Conservation (phyloP, 2,797 vertebrate species). For the Tiaroga cobitis region DNA sequence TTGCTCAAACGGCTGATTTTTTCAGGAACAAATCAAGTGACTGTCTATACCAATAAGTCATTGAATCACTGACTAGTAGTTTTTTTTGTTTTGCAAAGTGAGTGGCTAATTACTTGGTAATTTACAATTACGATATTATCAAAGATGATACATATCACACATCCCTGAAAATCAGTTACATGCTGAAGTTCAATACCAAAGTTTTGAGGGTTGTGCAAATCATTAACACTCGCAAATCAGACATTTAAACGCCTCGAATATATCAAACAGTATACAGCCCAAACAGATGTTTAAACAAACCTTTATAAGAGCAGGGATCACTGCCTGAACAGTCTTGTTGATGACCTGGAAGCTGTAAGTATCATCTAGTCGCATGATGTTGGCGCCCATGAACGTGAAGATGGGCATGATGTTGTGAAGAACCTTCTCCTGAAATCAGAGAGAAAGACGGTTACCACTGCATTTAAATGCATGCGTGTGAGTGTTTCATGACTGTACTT, state of each 20-base stretch:
- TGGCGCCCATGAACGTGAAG: slow-evolving; percentile 98
- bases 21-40: too few relatives aligned
- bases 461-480: accelerated
- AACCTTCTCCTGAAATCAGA: slow-evolving; percentile 89
- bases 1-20: too few relatives aligned
- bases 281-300: slow-evolving; percentile 68
- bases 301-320: slow-evolving; percentile 93
- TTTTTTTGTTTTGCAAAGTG: neutral
- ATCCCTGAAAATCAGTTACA: neutral
- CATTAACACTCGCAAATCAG: neutral
- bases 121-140: too few relatives aligned
- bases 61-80: neutral
- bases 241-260: neutral
- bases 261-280: neutral
- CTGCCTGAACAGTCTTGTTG: slow-evolving; percentile 91
- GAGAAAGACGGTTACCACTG: neutral
- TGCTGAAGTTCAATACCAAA: too few relatives aligned
- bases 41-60: too few relatives aligned
- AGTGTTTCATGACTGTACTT: slow-evolving; percentile 64
- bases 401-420: slow-evolving; percentile 99
- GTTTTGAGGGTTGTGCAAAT: slow-evolving; percentile 5
- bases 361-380: slow-evolving; percentile 92
- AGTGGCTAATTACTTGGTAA: neutral
- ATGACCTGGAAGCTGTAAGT: slow-evolving; percentile 96
- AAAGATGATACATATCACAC: neutral